These are phyloP conservation scores for Melanophora roralis DNA, from an alignment of 2,888 invertebrate genomes.

Conservation along the genomic window DNA sequence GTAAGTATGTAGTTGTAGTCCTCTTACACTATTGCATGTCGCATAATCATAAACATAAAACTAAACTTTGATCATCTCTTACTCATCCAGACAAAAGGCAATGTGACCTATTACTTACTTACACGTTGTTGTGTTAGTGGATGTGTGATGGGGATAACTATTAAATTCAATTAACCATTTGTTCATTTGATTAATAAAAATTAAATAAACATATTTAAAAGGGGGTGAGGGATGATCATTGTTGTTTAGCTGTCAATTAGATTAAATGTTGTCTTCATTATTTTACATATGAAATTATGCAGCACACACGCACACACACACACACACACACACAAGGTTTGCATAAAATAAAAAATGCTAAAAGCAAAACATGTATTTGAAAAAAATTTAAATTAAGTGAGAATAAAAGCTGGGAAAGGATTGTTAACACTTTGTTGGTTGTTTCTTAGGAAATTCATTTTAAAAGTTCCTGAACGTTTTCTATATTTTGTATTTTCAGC, in stretches of 20 bases:
- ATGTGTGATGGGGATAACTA: background rate
- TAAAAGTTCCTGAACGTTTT: too few species aligned
- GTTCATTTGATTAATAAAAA: constrained; percentile 11
- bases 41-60: constrained; percentile 47
- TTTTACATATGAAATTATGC: background rate
- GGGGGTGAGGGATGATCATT: constrained; percentile 3
- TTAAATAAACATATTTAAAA: background rate
- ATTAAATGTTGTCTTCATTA: background rate
- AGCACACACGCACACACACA: too few species aligned
- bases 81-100: constrained; percentile 15
- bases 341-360: too few species aligned
- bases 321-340: too few species aligned
- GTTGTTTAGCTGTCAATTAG: constrained; percentile 25
- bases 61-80: constrained; percentile 49
- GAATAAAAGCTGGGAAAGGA: too few species aligned
- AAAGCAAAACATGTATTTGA: too few species aligned
- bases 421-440: too few species aligned
- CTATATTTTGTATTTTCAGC: too few species aligned
- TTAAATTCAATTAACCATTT: constrained; percentile 3
- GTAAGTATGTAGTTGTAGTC: constrained; percentile 1
- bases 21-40: constrained; percentile 39
- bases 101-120: constrained; percentile 27
- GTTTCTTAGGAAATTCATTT: too few species aligned
- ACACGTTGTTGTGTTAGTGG: background rate
- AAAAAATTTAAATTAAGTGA: too few species aligned